Percentiles rank a stretch among this genome's conserved stretches.
These are phyloP conservation scores for Wiebesia pumilae DNA, from an alignment of 1,140 invertebrate species.

Conservation along the genomic window DNA sequence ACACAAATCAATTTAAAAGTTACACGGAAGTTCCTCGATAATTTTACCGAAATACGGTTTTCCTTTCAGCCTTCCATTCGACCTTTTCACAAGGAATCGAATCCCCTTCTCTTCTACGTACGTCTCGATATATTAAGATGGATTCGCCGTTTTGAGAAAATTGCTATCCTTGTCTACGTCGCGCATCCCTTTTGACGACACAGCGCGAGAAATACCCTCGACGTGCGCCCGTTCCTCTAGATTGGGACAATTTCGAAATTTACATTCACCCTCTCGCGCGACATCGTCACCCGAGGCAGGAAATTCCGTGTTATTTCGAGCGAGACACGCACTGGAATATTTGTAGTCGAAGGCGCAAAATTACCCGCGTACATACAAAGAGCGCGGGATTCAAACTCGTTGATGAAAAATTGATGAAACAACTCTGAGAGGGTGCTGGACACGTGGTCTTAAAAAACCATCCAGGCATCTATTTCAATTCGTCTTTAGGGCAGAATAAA, in stretches of 20 bases:
- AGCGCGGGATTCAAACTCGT: not conserved
- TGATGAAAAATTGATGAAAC: constrained; percentile 15
- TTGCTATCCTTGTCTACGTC: constrained; percentile 32
- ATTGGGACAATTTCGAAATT: constrained; percentile 46
- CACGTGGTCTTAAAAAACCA: not conserved
- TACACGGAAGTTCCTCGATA: not conserved
- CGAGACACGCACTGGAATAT: not conserved
- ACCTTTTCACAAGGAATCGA: not conserved
- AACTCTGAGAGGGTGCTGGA: not conserved
- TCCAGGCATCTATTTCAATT: not conserved
- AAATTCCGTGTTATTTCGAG: constrained; percentile 30
- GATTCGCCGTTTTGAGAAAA: constrained; percentile 13
- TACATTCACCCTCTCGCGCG: constrained; percentile 27
- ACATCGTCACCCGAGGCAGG: constrained; percentile 1
- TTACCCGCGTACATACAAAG: not conserved
- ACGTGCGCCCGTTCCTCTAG: not conserved
- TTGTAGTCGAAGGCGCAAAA: not conserved
- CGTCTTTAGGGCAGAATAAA: too few species aligned
- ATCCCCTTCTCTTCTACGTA: not conserved
- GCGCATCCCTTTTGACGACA: not conserved
- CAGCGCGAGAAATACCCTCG: not conserved
- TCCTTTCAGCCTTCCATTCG: not conserved
- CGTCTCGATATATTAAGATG: constrained; percentile 33
- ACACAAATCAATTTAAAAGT: not conserved
- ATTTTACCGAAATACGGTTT: not conserved